Evolutionary conservation across 2,113 vertebrate species (phyloP).

Genomic region (Chitala chitala): DNA sequence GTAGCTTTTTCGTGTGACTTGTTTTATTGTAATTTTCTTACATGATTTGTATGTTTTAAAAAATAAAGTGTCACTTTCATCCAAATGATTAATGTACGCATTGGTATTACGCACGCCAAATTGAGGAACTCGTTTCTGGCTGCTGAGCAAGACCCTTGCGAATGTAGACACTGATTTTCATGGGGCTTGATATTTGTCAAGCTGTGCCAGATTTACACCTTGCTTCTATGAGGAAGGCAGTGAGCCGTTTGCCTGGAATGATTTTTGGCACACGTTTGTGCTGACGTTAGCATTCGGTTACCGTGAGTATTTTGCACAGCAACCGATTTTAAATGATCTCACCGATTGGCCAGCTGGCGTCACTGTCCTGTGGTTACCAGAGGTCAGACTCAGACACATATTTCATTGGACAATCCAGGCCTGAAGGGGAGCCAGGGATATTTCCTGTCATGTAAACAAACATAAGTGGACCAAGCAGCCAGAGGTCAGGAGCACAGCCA

Average conservation of each 20-base stretch:
- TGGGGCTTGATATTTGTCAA: no score
- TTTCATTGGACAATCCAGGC: neutral
- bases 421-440: conserved; percentile 3
- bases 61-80: conserved; percentile 56
- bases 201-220: no score
- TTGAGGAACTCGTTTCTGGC: neutral
- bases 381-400: neutral
- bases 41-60: conserved; percentile 54
- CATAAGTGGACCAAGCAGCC: neutral
- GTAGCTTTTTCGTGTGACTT: conserved; percentile 45
- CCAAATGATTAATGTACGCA: neutral
- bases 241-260: no score
- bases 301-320: no score
- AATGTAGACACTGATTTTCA: no score
- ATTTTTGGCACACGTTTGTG: no score
- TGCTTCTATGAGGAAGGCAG: no score
- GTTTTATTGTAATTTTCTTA: conserved; percentile 51
- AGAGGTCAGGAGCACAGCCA: neutral
- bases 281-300: no score
- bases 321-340: no score
- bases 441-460: neutral
- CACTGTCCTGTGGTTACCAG: neutral
- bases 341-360: neutral
- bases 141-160: no score
- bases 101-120: neutral